Percentiles rank a stretch among this genome's conserved stretches.
phyloP scores from a whole-genome alignment of 2,797 vertebrate genomes.

The Epinephelus coioides region DNA sequence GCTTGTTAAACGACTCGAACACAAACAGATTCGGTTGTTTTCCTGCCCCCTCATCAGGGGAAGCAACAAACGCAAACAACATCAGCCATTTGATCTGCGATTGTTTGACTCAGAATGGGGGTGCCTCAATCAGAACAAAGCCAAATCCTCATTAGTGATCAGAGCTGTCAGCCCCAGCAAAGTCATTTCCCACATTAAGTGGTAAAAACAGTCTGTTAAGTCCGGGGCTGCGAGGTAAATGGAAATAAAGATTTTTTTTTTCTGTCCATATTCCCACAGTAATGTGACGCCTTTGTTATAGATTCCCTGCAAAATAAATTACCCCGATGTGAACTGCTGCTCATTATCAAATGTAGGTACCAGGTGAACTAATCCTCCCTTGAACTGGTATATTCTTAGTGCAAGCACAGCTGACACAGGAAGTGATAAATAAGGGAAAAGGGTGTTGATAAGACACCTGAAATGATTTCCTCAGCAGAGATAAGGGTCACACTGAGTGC shows the following conservation, averaged over 20 bases:
- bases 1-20: conserved; percentile 62
- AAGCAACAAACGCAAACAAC: conserved; percentile 62
- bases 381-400: conserved; percentile 20
- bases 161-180: conserved; percentile 40
- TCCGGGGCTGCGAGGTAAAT: conserved; percentile 20
- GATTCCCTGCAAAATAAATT: conserved; percentile 30
- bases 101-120: conserved; percentile 60
- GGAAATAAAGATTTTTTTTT: neutral
- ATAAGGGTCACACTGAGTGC: conserved; percentile 57
- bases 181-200: conserved; percentile 52
- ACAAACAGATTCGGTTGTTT: conserved; percentile 57
- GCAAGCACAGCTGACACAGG: conserved; percentile 35
- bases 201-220: conserved; percentile 28
- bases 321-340: conserved; percentile 10
- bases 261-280: conserved; percentile 5
- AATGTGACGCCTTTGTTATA: conserved; percentile 2
- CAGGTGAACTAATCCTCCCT: conserved; percentile 15
- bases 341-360: conserved; percentile 21
- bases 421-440: conserved; percentile 66
- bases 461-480: conserved; percentile 57
- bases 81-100: conserved; percentile 59
- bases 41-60: conserved; percentile 57
- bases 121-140: conserved; percentile 60
- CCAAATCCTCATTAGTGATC: conserved; percentile 65
- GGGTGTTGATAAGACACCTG: conserved; percentile 55